Base-by-base conservation (phyloP, 2,113 vertebrate genomes). In the Heterocephalus glaber region DNA sequence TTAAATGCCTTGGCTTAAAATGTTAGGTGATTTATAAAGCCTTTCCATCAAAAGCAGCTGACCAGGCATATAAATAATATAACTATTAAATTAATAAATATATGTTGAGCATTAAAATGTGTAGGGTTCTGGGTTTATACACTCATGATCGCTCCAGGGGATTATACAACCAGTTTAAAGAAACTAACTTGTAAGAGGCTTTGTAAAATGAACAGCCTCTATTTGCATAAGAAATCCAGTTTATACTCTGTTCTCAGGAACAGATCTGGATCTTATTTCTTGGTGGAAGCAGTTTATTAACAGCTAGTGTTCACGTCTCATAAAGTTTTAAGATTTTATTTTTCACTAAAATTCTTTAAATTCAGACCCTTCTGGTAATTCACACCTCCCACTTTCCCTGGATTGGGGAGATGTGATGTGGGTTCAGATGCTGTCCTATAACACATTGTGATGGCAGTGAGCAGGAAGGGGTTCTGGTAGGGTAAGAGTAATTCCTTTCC, bases 11-110 rank as follows among this genome's bases (percentile, higher is more conserved):
- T 4, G 33, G 8, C 72, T 91, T 74, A 66, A 77, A 79, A 56
- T 58, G 28, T 17, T 41, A 44, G 85, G 60, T 70, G 95, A 84
- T 90, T 92, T 63, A 63, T 89, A 86, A 89, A n/a, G 56, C 35
- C 52, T 61, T 65, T 33, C 72, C 54, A 38, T 84, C 60, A 44
- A 89, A 63, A 77, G 33, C 70, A 38, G 93, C 54, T 89, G 54
- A 74, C 35, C 87, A n/a, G 72, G 89, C 58, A 19, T 68, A 54
- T 96, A 70, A 89, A 60, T 88, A 33, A 83, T 86, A 22, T 54
- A 60, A 65, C 87, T 80, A n/a, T 63, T 86, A 63, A 60, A 93
- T 92, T 89, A 86, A 93, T 74, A 66, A 72, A 63, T 44, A 41
- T 13, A 35, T 47, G 14, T 38, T 7, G 41, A 82, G 56, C n/a